Evolutionary conservation across 2,113 vertebrate genomes (phyloP), one percentile per base, ranked within the genome.

Genomic region (Varanus komodoensis): DNA sequence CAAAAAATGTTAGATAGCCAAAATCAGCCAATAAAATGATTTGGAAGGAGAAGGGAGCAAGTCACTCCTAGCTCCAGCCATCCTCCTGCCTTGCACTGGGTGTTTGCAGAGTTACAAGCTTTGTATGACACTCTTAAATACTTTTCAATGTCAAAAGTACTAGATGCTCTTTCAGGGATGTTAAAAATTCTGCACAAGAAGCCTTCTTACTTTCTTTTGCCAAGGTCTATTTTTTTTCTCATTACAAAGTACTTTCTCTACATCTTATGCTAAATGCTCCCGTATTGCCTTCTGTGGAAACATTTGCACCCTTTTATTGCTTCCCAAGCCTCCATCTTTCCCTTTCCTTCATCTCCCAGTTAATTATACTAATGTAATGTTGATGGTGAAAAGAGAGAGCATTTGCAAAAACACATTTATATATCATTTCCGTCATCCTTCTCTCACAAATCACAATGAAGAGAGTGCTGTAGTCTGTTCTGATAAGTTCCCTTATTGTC

Each of bases 381-480:
- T 87, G 64, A 89, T 48, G n/a, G 48, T 34, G 91, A 93, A 73
- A 61, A 90, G 73, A 88, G 80, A 87, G 79, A 21, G 3, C 3
- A n/a, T 91, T 87, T 87, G 29, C 21, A 93, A 92, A 82, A 92
- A 94, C 89, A 85, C 69, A 73, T 61, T 86, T 92, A 61, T 92
- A 89, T 87, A 92, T 8, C 79, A 94, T 85, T 87, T 89, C 52
- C 89, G 29, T 80, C 80, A 89, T 86, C 74, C 68, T 82, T 90
- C 64, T 90, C 64, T 73, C 57, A 83, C 87, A 44, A 82, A 50
- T 73, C 86, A 91, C 83, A 90, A 74, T 92, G 82, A 93, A 67
- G 57, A 27, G 75, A 84, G 75, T 88, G 89, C 34, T 87, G 44
- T 2, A 91, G 71, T 50, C 64, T 91, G 8, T 84, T 91, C 71